Base-by-base conservation (phyloP, 2,797 vertebrate species). In the Steatocranus sp. region DNA sequence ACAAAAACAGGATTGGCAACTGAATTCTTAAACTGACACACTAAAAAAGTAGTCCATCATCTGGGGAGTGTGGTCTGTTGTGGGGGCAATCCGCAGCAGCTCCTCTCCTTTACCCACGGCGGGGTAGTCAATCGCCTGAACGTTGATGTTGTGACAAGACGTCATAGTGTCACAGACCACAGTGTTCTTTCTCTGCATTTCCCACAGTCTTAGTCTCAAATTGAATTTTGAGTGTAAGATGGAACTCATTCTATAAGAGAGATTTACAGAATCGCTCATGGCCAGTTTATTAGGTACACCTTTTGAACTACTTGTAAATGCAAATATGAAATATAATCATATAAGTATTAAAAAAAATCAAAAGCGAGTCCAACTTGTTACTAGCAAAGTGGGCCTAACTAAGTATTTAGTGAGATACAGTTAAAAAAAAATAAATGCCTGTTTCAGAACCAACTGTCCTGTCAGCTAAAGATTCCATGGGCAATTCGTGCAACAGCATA, bases 101-200 rank as follows among this genome's bases (percentile, higher is more conserved):
- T 99, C 98, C 75, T 98, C 96, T 56, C 98, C 98, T 5, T 96
- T 97, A 1, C 97, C 96, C 50, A 98, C 97, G 0, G 98, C 98
- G 0, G 97, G 98, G 91, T 98, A 97, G 88, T 99, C 98, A 89
- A 99, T 99, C 4, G 97, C 98, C 86, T 99, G 98, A 63, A 99
- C 97, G 0, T 98, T 99, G 92, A 99, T 97, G 92, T 97, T 97
- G 83, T 98, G 95, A 50, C 94, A 96, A 82, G 95, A 97, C 97
- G 98, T 98, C 87, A 99, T 94, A 73, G 96, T 95, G 70, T 99
- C 97, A 84, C 97, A 98, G 77, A 99, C 94, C 54, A 96, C 95
- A 0, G 96, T 98, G 91, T 98, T 99, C 93, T 98, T 98, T 98
- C 86, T 97, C 97, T 53, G 98, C 97, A 83, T 99, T 94, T 2